Base-by-base conservation (phyloP, 2,797 vertebrate species). In the Sebastes hubbsi region DNA sequence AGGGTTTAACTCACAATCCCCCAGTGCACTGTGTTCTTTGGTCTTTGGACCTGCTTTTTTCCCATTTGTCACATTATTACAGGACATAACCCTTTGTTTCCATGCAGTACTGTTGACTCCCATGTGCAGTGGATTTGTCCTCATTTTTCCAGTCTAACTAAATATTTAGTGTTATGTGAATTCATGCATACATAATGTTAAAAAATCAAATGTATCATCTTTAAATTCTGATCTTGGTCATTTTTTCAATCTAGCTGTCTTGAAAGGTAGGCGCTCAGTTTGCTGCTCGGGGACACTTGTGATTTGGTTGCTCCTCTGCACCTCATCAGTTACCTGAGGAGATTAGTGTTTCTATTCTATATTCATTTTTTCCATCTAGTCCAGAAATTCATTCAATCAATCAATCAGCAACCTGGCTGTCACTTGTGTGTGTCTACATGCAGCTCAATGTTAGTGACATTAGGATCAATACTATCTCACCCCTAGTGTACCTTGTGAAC, bases 1-100 rank as follows among this genome's bases (percentile, higher is more conserved):
- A 55, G 59, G 77, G 71, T 75, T 82, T 81, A 42, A 25, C 4
- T 65, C 56, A 59, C 63, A 80, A 60, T 69, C 70, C 29, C n/a
- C 14, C 7, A 72, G 8, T 22, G 49, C 2, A 32, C 5, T 27
- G 5, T 59, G 55, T 55, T 62, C 14, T 52, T 29, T 52, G 29
- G 7, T 64, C 24, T 20, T 36, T 61, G 18, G 24, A 60, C 38
- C 25, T 72, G 25, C 38, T 75, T 78, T 81, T 29, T 24, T 13
- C 13, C 29, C 18, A 9, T 69, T 16, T 61, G n/a, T 78, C 52
- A 72, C 61, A 55, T 67, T 32, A 32, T 58, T 70, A 38, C 18
- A 46, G 29, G 13, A 20, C 29, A 9, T 3, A 52, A 52, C 34
- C 10, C 11, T 18, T 1, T 5, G 29, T 36, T 54, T 65, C 38